Conservation (phyloP, 1,140 invertebrate species). For the Adelges cooleyi region DNA sequence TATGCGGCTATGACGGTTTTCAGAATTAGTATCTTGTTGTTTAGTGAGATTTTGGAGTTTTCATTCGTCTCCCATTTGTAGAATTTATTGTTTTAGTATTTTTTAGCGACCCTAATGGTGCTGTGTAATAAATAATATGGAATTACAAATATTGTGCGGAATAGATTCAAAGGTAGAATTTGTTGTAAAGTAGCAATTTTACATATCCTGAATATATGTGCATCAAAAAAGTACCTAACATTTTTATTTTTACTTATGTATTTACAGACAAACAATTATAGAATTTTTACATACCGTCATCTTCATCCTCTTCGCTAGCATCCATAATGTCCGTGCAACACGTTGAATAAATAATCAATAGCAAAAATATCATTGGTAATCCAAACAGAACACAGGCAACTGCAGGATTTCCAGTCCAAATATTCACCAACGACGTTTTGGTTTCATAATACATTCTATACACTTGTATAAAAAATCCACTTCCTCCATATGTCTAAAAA, state of each 20-base stretch:
- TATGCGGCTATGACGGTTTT: too few species aligned
- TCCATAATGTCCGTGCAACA: conserved; percentile 89
- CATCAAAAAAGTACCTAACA: not conserved
- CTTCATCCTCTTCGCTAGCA: conserved; percentile 72
- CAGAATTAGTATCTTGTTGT: too few species aligned
- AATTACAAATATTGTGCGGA: too few species aligned
- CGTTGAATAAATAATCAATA: conserved; percentile 86
- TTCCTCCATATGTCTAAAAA: conserved; percentile 65
- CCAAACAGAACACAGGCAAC: conserved; percentile 77
- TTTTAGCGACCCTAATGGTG: too few species aligned
- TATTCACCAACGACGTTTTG: conserved; percentile 56
- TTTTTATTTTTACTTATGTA: not conserved
- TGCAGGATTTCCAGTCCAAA: conserved; percentile 86
- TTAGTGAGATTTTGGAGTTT: too few species aligned
- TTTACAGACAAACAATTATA: not conserved
- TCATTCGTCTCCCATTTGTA: too few species aligned
- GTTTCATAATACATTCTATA: conserved; percentile 69
- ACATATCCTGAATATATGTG: not conserved
- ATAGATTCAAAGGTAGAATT: not conserved
- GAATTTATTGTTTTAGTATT: too few species aligned
- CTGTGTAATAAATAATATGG: too few species aligned
- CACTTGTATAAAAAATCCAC: conserved; percentile 54
- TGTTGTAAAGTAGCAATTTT: not conserved
- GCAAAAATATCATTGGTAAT: conserved; percentile 77
- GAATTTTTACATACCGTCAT: conserved; percentile 32